Evolutionary conservation across 30 jellyfish, hydroid and myxozoan genomes (phyloP), one percentile per base, ranked within the genome.

Genomic region (Cassiopea andromeda): DNA sequence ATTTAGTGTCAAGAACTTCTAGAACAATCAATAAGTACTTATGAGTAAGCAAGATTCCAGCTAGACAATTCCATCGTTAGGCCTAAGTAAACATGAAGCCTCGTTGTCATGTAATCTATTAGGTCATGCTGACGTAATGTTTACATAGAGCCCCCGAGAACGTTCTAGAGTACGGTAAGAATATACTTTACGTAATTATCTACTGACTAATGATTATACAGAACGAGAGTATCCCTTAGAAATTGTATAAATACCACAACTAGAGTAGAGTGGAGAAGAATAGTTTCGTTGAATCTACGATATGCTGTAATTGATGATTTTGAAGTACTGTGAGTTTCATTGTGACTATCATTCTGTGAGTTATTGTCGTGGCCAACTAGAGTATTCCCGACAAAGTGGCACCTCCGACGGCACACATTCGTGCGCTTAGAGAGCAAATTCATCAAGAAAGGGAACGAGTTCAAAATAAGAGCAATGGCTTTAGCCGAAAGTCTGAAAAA

Each of bases 71-170:
- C 85, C 45, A 76, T 76, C 85, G 69, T 50, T 78, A 78, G 87
- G 87, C 87, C 76, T 78, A 78, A 78, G 87, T 78, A 48, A 78
- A 78, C 87, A 78, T 10, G 75, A 48, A 78, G 87, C 50, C 87
- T 2, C 58, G 76, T 48, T 78, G 14, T 50, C 87, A 76, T 47
- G 27, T 43, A 76, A 76, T 46, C 72, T 76, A 72, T 72, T 72
- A 1, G 0, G 83, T 75, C 46, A 38, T 75, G 83, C 47, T 75
- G 66, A 75, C 83, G 69, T 75, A 72, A 72, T 72, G 49, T 17
- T 72, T 14, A 72, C 57, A 13, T 46, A 46, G 85, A 18, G 14
- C 71, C 85, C 18, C 43, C 87, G 18, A 54, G 76, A 78, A 44
- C 87, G n/a, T 78, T 78, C 75, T 78, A 54, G 87, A 54, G 44